phyloP scores from a whole-genome alignment of 2,888 invertebrate genomes.

The Hofmannophila pseudospretella region DNA sequence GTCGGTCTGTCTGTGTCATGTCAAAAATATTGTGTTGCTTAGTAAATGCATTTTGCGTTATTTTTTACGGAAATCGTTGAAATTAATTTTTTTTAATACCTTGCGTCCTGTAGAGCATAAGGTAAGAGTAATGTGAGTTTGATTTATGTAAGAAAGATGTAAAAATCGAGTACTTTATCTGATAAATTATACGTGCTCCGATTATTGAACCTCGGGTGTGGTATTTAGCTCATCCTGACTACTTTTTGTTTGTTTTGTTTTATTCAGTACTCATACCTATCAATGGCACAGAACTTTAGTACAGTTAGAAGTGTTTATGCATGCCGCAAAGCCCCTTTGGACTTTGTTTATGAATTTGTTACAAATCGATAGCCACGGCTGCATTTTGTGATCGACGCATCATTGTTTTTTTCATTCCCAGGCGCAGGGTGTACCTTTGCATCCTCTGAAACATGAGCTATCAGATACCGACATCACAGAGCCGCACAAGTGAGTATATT shows the following conservation, averaged over 20 bases:
- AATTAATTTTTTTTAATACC: conserved; percentile 22
- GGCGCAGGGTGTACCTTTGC: conserved; percentile 80
- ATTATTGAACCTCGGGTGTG: conserved; percentile 44
- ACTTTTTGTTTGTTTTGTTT: conserved; percentile 66
- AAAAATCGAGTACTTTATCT: not conserved
- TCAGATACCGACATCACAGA: conserved; percentile 88
- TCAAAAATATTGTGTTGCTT: conserved; percentile 62
- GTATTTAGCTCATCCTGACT: conserved; percentile 61
- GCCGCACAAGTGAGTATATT: conserved; percentile 86
- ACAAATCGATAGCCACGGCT: conserved; percentile 43
- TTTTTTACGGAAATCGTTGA: too few species aligned
- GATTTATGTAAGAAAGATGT: not conserved
- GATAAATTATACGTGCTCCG: not conserved
- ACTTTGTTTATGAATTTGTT: conserved; percentile 15
- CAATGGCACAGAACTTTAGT: conserved; percentile 32
- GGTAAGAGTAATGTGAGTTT: conserved; percentile 32
- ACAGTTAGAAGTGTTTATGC: conserved; percentile 32
- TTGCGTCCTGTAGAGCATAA: conserved; percentile 39
- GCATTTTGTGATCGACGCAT: conserved; percentile 37
- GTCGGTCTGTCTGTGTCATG: too few species aligned
- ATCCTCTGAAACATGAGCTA: conserved; percentile 90
- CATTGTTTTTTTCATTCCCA: conserved; percentile 51
- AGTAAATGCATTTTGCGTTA: conserved; percentile 37
- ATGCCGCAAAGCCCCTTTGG: conserved; percentile 18
- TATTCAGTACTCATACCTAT: conserved; percentile 32